Evolutionary conservation across 2,113 vertebrate species (phyloP), one percentile per base, ranked within the genome.

Genomic region (Ailurus styani): DNA sequence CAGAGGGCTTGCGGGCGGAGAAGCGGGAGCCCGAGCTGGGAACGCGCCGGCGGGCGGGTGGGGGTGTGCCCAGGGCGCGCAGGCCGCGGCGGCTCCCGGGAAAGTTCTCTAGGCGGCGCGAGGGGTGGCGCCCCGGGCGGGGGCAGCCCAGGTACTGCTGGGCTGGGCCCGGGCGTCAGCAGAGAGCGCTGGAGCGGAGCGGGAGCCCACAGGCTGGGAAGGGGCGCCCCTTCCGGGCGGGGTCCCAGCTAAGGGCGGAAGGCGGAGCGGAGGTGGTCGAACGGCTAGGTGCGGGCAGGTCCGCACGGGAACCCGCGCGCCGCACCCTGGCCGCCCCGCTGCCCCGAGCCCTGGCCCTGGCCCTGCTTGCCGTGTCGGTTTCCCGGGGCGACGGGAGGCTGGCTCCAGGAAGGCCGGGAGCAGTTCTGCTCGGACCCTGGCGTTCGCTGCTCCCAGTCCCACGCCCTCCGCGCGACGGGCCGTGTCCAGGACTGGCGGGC

Each of bases 91-190:
- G 75, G 93, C 88, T 97, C 78, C 40, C 5, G 88, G 83, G 90
- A 97, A 98, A 98, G 97, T 98, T 98, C 70, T 90, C 23, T 23
- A 3, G 47, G 68, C 25, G 0, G 50, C 23, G 45, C 75, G 12
- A 14, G 5, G 42, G 60, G 97, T 29, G 78, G 97, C n/a, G 94
- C 79, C 90, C 25, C 3, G 25, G 87, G 62, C 42, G 13, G 72
- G 18, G 92, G 96, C 90, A 18, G 85, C 81, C 94, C 52, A 86
- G 96, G 98, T 90, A 29, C 87, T 0, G 50, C 87, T 1, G n/a
- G 55, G 42, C 68, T 20, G 5, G 75, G 40, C 68, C n/a, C 2
- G 0, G 79, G 37, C 25, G 90, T 45, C 83, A 0, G 90, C 79
- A 2, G 25, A 90, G 57, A 12, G 29, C 54, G 47, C 31, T 0